Evolutionary conservation across 2,888 invertebrate genomes (phyloP).

Genomic region (Trissolcus brochymenae): DNA sequence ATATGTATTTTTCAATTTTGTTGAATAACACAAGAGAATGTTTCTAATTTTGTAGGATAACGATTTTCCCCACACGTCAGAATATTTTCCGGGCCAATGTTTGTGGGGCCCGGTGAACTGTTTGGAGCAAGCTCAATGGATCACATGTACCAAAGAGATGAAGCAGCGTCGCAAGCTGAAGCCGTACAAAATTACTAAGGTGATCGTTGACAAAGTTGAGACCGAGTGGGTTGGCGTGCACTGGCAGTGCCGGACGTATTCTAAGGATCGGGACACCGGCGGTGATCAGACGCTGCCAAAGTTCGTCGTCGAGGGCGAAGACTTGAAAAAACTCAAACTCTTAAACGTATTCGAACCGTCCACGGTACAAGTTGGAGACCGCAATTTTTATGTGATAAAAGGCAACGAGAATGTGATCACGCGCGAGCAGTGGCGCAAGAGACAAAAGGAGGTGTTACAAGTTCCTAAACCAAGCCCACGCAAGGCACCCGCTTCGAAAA

Average conservation of each 20-base stretch:
- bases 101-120: constrained; percentile 85
- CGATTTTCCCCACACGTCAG: constrained; percentile 79
- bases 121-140: constrained; percentile 88
- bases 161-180: constrained; percentile 77
- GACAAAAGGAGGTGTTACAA: constrained; percentile 72
- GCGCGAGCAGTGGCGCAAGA: constrained; percentile 85
- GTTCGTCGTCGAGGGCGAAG: constrained; percentile 83
- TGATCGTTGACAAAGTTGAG: constrained; percentile 89
- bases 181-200: constrained; percentile 75
- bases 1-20: neutral
- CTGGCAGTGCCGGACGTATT: constrained; percentile 88
- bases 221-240: constrained; percentile 89
- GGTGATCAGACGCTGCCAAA: constrained; percentile 83
- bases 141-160: constrained; percentile 86
- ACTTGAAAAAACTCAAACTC: constrained; percentile 88
- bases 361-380: constrained; percentile 92
- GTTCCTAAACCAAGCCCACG: constrained; percentile 73
- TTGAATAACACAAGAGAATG: neutral
- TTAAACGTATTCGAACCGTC: constrained; percentile 92
- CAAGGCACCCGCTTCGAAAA: constrained; percentile 64
- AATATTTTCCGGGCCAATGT: constrained; percentile 85
- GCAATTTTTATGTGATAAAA: constrained; percentile 88
- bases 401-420: constrained; percentile 86
- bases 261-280: constrained; percentile 79
- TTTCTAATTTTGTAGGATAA: constrained; percentile 75